Conservation (phyloP, 2,797 vertebrate genomes). For the Glossophaga mutica region DNA sequence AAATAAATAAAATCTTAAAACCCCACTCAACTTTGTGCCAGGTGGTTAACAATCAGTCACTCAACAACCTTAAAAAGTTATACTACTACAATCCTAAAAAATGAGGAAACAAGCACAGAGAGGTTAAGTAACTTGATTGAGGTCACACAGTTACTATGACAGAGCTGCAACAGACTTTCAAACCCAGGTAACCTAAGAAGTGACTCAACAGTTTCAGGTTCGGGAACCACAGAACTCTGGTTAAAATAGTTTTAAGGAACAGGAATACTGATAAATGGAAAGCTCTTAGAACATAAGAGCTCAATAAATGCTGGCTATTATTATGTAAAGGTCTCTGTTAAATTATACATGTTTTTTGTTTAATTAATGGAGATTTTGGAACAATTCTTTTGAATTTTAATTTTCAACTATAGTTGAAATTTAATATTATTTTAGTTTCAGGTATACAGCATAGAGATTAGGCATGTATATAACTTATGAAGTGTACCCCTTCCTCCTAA, state of each 20-base stretch:
- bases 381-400: background rate
- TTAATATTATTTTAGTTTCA: background rate
- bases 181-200: background rate
- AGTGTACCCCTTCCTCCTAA: background rate
- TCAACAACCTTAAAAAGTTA: background rate
- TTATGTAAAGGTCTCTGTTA: background rate
- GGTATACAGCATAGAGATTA: background rate
- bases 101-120: conserved; percentile 5
- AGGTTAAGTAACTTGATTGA: conserved; percentile 28
- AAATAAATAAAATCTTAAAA: too few species aligned
- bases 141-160: conserved; percentile 15
- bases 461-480: background rate
- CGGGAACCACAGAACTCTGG: background rate
- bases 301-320: background rate
- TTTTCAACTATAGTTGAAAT: background rate
- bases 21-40: background rate
- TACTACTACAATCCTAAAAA: background rate
- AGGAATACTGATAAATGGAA: background rate
- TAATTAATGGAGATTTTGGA: background rate
- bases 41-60: background rate
- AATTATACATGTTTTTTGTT: background rate
- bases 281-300: background rate
- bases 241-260: conserved; percentile 18
- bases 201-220: conserved; percentile 16
- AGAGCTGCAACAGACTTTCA: background rate